A percentile compares a stretch with the other conserved stretches of the same genome.
phyloP scores from a whole-genome alignment of 2,888 invertebrate species.

The Eurois occulta region DNA sequence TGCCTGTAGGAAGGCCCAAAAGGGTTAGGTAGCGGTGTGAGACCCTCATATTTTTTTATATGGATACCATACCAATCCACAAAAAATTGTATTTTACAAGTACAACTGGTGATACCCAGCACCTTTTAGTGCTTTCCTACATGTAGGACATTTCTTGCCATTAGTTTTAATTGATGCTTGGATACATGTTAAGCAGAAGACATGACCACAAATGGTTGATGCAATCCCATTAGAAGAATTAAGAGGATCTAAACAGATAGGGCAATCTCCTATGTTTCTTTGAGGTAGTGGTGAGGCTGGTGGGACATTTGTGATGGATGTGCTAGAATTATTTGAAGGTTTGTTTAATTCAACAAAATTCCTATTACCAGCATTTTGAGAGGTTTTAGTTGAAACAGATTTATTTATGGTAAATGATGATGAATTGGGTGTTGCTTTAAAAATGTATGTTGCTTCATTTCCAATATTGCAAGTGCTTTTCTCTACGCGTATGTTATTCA shows the following conservation, averaged over 20 bases:
- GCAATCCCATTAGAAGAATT: conserved; percentile 67
- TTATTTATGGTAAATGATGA: background rate
- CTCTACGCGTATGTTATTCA: background rate
- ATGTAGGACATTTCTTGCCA: conserved; percentile 78
- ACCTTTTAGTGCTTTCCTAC: conserved; percentile 74
- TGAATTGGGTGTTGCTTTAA: rapidly evolving
- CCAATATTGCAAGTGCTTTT: background rate
- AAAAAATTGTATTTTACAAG: conserved; percentile 62
- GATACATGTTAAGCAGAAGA: conserved; percentile 79
- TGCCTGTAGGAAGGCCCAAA: background rate
- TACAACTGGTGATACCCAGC: conserved; percentile 75
- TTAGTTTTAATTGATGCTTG: conserved; percentile 67
- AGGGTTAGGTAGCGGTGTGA: background rate
- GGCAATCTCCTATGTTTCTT: conserved; percentile 74
- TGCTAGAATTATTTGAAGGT: conserved; percentile 1
- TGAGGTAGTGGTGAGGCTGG: conserved; percentile 3
- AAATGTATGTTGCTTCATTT: background rate
- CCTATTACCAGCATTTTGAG: background rate
- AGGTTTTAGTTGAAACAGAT: background rate
- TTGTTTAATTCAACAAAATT: no score
- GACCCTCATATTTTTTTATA: background rate
- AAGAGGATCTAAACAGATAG: conserved; percentile 79
- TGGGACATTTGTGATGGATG: background rate
- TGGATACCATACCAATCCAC: background rate
- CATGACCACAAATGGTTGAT: conserved; percentile 81